phyloP scores from a whole-genome alignment of 1,140 invertebrate genomes.

The Euwallacea fornicatus region DNA sequence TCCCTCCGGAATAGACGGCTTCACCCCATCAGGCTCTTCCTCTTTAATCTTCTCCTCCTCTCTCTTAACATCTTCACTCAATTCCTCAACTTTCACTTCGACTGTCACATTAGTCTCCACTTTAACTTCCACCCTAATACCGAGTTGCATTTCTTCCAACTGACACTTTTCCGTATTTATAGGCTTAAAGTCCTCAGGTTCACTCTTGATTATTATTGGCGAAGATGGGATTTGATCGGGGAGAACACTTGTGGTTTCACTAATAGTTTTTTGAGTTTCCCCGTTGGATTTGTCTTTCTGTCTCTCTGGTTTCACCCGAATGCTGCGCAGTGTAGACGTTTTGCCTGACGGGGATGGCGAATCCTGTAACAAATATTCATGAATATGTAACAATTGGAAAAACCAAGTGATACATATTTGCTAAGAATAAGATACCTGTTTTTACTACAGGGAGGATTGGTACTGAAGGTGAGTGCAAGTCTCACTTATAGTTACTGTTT shows the following conservation, averaged over 20 bases:
- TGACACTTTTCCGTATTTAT: constrained; percentile 24
- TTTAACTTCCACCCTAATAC: constrained; percentile 27
- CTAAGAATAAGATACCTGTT: too few species aligned
- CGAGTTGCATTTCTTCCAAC: background rate
- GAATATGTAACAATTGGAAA: background rate
- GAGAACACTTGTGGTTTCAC: background rate
- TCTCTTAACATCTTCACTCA: background rate
- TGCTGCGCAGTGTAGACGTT: constrained; percentile 60
- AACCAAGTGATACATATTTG: background rate
- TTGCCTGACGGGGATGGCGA: constrained; percentile 51
- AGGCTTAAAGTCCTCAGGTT: constrained; percentile 22
- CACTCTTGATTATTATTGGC: constrained; percentile 17
- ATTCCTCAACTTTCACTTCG: constrained; percentile 4
- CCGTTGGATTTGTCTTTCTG: constrained; percentile 43
- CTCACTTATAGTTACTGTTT: too few species aligned
- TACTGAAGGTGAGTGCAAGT: too few species aligned
- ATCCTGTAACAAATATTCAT: constrained; percentile 35
- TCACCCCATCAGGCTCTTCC: constrained; percentile 28
- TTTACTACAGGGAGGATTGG: too few species aligned
- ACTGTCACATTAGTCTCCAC: constrained; percentile 25
- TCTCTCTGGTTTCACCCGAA: constrained; percentile 64
- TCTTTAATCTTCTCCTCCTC: constrained; percentile 20
- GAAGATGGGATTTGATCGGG: background rate
- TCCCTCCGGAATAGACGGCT: constrained; percentile 24
- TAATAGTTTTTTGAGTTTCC: constrained; percentile 8